These are phyloP conservation scores for Cactoblastis cactorum DNA, from an alignment of 2,888 invertebrate genomes.

Conservation along the genomic window DNA sequence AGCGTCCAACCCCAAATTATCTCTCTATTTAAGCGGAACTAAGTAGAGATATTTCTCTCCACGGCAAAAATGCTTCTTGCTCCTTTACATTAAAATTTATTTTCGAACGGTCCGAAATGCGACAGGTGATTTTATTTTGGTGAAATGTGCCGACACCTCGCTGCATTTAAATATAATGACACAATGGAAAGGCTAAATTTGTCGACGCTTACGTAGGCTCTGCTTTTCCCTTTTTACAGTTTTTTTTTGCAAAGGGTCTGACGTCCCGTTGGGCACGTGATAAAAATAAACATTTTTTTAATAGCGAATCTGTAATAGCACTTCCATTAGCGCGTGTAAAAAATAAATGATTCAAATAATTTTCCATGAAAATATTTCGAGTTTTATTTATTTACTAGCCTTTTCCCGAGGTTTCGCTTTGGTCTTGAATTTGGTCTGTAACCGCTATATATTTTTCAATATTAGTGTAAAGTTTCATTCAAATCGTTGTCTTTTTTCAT, in stretches of 20 bases:
- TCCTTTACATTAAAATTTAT: slow-evolving; percentile 23
- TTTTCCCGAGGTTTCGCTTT: too few relatives aligned
- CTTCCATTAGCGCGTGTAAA: neutral
- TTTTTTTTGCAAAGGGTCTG: slow-evolving; percentile 34
- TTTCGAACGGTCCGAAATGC: slow-evolving; percentile 26
- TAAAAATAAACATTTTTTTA: slow-evolving; percentile 25
- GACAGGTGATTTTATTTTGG: slow-evolving; percentile 49
- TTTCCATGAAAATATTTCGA: too few relatives aligned
- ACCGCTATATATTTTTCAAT: too few relatives aligned
- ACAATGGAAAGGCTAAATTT: slow-evolving; percentile 59
- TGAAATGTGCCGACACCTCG: slow-evolving; percentile 46
- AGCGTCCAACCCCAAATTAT: slow-evolving; percentile 39
- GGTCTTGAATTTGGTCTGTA: too few relatives aligned
- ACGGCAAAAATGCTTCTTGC: slow-evolving; percentile 32
- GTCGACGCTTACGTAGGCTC: slow-evolving; percentile 42
- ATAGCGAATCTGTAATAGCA: neutral
- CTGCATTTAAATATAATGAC: slow-evolving; percentile 64
- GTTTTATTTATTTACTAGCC: too few relatives aligned
- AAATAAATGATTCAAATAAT: neutral
- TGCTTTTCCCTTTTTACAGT: slow-evolving; percentile 28
- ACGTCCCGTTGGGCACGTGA: slow-evolving; percentile 31
- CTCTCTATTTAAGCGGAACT: slow-evolving; percentile 51
- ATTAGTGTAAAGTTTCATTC: too few relatives aligned
- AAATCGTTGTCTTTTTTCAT: too few relatives aligned
- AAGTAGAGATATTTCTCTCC: slow-evolving; percentile 31